Base-by-base conservation (phyloP, 2,113 vertebrate genomes). In the Myodes glareolus region DNA sequence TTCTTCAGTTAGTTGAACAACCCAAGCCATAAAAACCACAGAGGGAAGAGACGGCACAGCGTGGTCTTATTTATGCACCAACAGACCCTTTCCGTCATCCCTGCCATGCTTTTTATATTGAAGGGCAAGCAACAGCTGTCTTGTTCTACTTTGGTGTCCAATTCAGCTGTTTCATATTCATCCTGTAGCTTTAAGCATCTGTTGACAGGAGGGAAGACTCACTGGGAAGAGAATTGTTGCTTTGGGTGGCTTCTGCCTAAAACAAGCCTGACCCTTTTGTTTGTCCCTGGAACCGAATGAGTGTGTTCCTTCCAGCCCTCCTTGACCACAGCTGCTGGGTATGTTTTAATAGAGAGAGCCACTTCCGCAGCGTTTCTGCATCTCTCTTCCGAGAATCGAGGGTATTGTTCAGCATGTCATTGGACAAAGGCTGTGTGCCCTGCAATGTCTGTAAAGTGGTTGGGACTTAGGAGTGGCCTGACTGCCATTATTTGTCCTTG, bases 171-270 rank as follows among this genome's bases (percentile, higher is more conserved):
- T 98, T 98, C 97, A 68, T 96, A 97, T 96, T 98, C 90, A 92
- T 98, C 94, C 84, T 91, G 97, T 95, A 92, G 65, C 95, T 97
- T 73, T 98, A 97, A 98, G 97, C 96, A 96, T 98, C 95, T 98
- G 80, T 93, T 98, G 98, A 93, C 97, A 97, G 94, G 97, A 98
- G 88, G 94, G 93, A 97, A 97, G 96, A 91, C 94, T 98, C 80
- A 94, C 98, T 93, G 93, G 97, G 93, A 98, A 97, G 94, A 96
- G 95, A 92, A 55, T 97, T 98, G 95, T 98, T 98, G 96, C 81
- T 72, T 97, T 96, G 88, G 90, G 42, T 98, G 50, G 90, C 93
- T 97, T 95, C 80, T 91, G 61, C 90, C 96, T 94, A 76, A 96
- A 70, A 82, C 88, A 97, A 95, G 92, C 88, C 96, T 84, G 89